phyloP scores from a whole-genome alignment of 2,113 vertebrate species.

The Emydura subglobosa region DNA sequence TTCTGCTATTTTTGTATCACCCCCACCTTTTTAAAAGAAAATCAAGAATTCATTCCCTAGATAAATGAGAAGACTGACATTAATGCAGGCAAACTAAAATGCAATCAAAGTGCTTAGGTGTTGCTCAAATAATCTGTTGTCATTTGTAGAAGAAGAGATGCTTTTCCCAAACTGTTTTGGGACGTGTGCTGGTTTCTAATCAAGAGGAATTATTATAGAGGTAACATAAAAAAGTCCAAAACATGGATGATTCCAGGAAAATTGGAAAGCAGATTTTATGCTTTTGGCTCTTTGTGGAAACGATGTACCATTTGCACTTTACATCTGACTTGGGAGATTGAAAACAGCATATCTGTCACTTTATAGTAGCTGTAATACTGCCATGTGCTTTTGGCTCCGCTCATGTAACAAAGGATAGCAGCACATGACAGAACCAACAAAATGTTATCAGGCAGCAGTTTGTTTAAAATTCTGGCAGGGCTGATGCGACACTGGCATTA shows the following conservation, averaged over 20 bases:
- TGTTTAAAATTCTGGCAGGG: neutral
- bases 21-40: slow-evolving; percentile 37
- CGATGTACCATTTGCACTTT: neutral
- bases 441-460: neutral
- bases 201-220: neutral
- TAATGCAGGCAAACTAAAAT: slow-evolving; percentile 27
- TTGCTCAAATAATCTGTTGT: slow-evolving; percentile 42
- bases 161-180: neutral
- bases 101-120: slow-evolving; percentile 30
- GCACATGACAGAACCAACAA: neutral
- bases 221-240: accelerated
- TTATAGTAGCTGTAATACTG: neutral
- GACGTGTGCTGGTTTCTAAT: slow-evolving; percentile 26
- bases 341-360: neutral
- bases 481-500: accelerated
- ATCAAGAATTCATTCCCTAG: slow-evolving; percentile 16
- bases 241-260: accelerated
- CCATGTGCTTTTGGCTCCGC: accelerated
- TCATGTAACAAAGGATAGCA: neutral
- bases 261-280: neutral
- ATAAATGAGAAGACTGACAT: slow-evolving; percentile 47
- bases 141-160: slow-evolving; percentile 51
- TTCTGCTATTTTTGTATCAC: neutral
- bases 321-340: neutral
- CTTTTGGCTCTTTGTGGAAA: neutral